These are phyloP conservation scores for Marisa cornuarietis DNA, from an alignment of 1,140 invertebrate species.

Conservation along the genomic window DNA sequence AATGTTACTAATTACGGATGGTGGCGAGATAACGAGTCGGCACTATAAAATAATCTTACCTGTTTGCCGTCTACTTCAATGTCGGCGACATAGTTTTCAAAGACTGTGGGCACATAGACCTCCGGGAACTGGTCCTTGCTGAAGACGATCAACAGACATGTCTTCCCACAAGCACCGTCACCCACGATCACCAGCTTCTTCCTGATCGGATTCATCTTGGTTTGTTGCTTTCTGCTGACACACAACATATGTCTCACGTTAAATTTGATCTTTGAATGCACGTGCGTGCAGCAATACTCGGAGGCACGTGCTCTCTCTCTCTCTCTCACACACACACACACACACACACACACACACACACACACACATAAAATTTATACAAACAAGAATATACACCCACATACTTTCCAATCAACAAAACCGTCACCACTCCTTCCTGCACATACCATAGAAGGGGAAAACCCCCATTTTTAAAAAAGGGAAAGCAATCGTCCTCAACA, in stretches of 20 bases:
- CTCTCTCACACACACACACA: too few species aligned
- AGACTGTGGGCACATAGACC: constrained; percentile 98
- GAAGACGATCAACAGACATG: constrained; percentile 96
- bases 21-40: too few species aligned
- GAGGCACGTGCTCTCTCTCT: too few species aligned
- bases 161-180: constrained; percentile 99
- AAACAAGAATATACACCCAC: too few species aligned
- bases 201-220: constrained; percentile 91
- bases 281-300: background rate
- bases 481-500: too few species aligned
- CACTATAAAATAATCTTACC: constrained; percentile 67
- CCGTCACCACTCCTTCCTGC: too few species aligned
- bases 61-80: constrained; percentile 97
- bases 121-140: constrained; percentile 99
- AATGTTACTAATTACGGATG: too few species aligned
- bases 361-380: too few species aligned
- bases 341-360: too few species aligned
- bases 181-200: constrained; percentile 99
- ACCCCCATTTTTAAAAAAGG: too few species aligned
- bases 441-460: too few species aligned
- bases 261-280: background rate
- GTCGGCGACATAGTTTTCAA: constrained; percentile 98
- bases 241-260: background rate
- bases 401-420: too few species aligned
- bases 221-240: background rate